phyloP scores from a whole-genome alignment of 2,797 vertebrate genomes.

The Gymnopithys bicolor region DNA sequence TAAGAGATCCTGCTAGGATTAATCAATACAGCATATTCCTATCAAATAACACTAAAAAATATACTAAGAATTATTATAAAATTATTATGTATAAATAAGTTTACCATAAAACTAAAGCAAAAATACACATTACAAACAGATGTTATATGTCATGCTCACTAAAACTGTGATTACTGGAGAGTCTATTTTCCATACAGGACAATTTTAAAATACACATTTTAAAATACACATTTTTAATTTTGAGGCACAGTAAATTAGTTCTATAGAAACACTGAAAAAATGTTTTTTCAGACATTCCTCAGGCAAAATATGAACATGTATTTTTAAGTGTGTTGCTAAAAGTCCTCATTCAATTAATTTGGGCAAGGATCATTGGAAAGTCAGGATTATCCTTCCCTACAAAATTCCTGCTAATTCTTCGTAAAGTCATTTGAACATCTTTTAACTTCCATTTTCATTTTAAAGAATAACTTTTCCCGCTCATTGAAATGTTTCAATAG shows the following conservation, averaged over 20 bases:
- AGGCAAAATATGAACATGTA: neutral
- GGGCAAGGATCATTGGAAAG: neutral
- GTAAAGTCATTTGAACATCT: neutral
- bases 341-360: neutral
- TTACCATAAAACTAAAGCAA: neutral
- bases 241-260: neutral
- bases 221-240: neutral
- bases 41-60: constrained; percentile 12
- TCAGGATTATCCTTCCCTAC: neutral
- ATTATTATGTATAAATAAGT: neutral
- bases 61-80: neutral
- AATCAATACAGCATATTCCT: constrained; percentile 1
- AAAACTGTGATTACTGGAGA: neutral
- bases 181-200: neutral
- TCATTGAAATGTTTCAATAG: neutral
- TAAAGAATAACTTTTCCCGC: neutral
- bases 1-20: neutral
- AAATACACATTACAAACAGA: neutral
- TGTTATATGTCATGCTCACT: neutral
- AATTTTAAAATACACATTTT: neutral
- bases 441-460: neutral
- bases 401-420: neutral
- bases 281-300: neutral
- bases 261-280: neutral
- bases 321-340: neutral